Base-by-base conservation (phyloP, 2,797 vertebrate species). In the Euthynnus affinis region DNA sequence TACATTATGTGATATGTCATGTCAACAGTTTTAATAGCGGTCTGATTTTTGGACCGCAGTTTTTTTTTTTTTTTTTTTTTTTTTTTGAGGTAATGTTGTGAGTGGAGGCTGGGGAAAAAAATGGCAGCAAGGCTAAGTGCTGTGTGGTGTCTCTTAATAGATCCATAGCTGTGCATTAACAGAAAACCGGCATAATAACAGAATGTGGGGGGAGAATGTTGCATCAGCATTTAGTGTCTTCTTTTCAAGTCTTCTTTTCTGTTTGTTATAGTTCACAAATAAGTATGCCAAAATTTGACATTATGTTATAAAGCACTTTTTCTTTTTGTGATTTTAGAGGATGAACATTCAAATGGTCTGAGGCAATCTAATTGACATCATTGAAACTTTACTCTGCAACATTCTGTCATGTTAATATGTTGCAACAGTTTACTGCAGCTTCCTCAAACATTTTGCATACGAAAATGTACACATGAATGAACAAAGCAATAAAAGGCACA, bases 381-480 rank as follows among this genome's bases (percentile, higher is more conserved):
- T 48, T 27, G 7, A n/a, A 62, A 25, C 4, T 18, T 48, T 23
- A 48, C 14, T 74, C 49, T 56, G 42, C 32, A 74, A 17, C 4
- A 18, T 15, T 71, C 22, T 22, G 29, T 32, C 32, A 9, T 42
- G 9, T 40, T 71, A 34, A 46, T 25, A 20, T 65, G 44, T 14
- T 17, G 20, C 7, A 37, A 82, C 64, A 51, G 3, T 23, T 56
- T 4, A 1, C 37, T 52, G 13, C 40, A 37, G 18, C 13, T 62
- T 71, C 13, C 40, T 44, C 17, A n/a, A 51, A 18, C 20, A n/a
- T 74, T 73, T 72, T 76, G 59, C 40, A 70, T 69, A 25, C 40
- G 20, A 67, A 58, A 64, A 61, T 55, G 14, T 25, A 56, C 59
- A 75, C 13, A 67, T 78, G 32, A 85, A 81, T 68, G 49, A 73